These are phyloP conservation scores for Gulo gulo DNA, from an alignment of 2,113 vertebrate species.

Conservation along the genomic window DNA sequence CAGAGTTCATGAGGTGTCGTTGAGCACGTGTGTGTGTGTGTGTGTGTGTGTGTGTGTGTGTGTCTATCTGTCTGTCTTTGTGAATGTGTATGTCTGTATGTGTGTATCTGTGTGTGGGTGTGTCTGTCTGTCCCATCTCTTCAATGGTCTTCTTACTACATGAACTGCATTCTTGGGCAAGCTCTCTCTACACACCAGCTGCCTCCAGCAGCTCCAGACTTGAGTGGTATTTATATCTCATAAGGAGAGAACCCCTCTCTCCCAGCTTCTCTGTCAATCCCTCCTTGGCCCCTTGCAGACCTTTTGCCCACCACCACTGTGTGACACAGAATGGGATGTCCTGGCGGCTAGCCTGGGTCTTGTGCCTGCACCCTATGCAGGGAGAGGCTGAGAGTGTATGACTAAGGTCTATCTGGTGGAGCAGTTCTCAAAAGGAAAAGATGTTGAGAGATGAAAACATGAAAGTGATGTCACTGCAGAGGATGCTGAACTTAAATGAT, in stretches of 20 bases:
- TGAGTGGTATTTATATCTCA: background rate
- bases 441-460: background rate
- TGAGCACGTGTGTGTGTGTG: background rate
- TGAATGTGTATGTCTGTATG: background rate
- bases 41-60: background rate
- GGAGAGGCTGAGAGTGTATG: background rate
- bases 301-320: background rate
- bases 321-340: background rate
- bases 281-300: background rate
- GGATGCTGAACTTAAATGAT: background rate
- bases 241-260: background rate
- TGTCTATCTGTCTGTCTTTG: background rate
- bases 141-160: background rate
- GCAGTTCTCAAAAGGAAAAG: background rate
- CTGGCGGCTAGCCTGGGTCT: background rate
- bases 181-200: background rate
- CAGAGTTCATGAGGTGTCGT: background rate
- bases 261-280: background rate
- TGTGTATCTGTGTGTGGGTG: background rate
- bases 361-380: background rate
- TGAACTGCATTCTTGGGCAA: background rate
- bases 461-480: background rate
- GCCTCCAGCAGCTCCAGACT: background rate
- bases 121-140: background rate
- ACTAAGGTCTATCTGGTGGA: background rate